These are phyloP conservation scores for Atrichornis clamosus DNA, from an alignment of 2,113 vertebrate species.

Conservation along the genomic window DNA sequence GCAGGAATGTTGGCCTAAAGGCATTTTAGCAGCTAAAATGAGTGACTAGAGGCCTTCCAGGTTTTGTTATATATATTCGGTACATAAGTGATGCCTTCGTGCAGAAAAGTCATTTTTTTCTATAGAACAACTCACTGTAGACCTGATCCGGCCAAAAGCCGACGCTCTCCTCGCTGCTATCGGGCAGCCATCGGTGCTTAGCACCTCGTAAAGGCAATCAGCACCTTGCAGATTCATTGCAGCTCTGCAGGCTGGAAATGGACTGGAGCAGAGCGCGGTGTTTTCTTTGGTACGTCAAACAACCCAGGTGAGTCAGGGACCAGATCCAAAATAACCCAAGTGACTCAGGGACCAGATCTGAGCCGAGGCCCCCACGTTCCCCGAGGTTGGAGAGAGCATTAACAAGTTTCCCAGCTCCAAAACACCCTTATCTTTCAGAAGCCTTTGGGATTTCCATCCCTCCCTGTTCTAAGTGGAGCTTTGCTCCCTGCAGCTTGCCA, in stretches of 20 bases:
- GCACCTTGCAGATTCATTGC: constrained; percentile 1
- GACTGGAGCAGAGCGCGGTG: neutral
- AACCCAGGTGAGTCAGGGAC: neutral
- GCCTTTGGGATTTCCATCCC: neutral
- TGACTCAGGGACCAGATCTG: neutral
- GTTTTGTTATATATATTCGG: constrained; percentile 65
- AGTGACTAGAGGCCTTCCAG: constrained; percentile 67
- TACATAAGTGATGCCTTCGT: constrained; percentile 50
- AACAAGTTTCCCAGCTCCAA: neutral
- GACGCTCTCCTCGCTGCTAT: neutral
- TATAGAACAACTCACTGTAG: constrained; percentile 10
- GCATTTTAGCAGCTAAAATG: constrained; percentile 54
- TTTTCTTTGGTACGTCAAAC: neutral
- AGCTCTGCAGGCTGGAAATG: neutral
- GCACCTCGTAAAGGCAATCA: constrained; percentile 21
- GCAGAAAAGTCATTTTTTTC: constrained; percentile 41
- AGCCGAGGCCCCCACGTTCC: fast-evolving
- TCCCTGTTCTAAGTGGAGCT: neutral
- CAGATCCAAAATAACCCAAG: neutral
- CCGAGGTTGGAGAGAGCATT: fast-evolving
- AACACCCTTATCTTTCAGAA: neutral
- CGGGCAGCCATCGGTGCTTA: neutral
- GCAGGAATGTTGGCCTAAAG: constrained; percentile 63
- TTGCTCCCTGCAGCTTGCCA: neutral
- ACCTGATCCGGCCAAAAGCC: neutral